Percentiles rank a stretch among this genome's conserved stretches.
These are phyloP conservation scores for Fistularia commersonii DNA, from an alignment of 2,797 vertebrate genomes.

Conservation along the genomic window DNA sequence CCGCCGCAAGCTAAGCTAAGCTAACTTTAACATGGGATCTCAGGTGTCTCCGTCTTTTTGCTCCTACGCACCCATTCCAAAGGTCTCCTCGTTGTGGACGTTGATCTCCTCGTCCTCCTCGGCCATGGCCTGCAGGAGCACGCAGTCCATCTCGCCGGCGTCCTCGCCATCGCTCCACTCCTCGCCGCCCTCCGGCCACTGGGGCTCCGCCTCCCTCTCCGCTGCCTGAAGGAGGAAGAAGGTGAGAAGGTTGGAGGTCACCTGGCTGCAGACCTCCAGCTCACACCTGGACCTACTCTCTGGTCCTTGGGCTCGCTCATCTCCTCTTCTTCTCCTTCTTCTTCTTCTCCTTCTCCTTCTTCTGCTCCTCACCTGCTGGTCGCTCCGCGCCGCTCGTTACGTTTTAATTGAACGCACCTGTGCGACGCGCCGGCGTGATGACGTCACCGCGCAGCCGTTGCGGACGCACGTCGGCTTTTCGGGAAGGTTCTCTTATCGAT, in stretches of 20 bases:
- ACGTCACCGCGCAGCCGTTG: constrained; percentile 20
- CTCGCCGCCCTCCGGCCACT: constrained; percentile 73
- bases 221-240: constrained; percentile 26
- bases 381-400: too few relatives aligned
- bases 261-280: too few relatives aligned
- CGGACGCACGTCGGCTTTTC: too few relatives aligned
- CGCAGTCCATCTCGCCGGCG: constrained; percentile 56
- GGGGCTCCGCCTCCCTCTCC: constrained; percentile 15
- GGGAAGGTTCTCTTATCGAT: too few relatives aligned
- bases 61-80: constrained; percentile 77
- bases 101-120: constrained; percentile 84
- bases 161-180: constrained; percentile 72
- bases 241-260: too few relatives aligned
- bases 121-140: constrained; percentile 78
- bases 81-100: constrained; percentile 84
- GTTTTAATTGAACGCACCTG: constrained; percentile 61
- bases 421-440: background rate
- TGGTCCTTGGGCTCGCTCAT: constrained; percentile 55
- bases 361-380: too few relatives aligned
- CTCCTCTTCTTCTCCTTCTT: constrained; percentile 5
- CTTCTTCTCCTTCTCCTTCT: constrained; percentile 24
- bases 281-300: constrained; percentile 51
- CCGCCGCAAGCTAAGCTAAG: too few relatives aligned
- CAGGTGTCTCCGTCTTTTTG: too few relatives aligned
- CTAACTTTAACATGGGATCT: too few relatives aligned